These are phyloP conservation scores for Oncorhynchus nerka DNA, from an alignment of 2,113 vertebrate species.

Conservation along the genomic window DNA sequence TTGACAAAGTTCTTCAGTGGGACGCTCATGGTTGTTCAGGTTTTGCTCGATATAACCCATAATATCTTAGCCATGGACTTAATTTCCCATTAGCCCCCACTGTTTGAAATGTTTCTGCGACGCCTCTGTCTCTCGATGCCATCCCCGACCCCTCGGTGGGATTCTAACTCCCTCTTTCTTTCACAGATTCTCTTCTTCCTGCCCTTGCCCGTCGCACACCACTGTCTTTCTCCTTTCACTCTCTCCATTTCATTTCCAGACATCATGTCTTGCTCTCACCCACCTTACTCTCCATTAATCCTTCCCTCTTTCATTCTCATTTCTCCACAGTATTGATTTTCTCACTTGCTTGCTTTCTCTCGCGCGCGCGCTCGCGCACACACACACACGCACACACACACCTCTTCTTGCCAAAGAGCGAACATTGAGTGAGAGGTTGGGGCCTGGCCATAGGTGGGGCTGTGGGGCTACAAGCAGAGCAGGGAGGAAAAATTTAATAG, in stretches of 20 bases:
- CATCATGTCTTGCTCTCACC: slow-evolving; percentile 28
- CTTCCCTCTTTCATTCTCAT: background rate
- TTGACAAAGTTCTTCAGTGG: slow-evolving; percentile 26
- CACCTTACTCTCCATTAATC: slow-evolving; percentile 24
- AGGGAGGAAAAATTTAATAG: slow-evolving; percentile 34
- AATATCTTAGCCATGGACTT: slow-evolving; percentile 36
- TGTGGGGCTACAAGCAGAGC: slow-evolving; percentile 4
- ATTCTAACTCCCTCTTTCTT: background rate
- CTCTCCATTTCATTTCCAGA: slow-evolving; percentile 14
- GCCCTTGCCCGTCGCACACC: no score
- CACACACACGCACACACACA: slow-evolving; percentile 7
- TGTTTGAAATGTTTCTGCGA: slow-evolving; percentile 29
- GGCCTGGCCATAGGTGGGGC: slow-evolving; percentile 12
- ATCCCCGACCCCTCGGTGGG: slow-evolving; percentile 12
- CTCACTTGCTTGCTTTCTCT: slow-evolving; percentile 42
- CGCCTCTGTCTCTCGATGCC: slow-evolving; percentile 34
- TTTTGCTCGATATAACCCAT: slow-evolving; percentile 39
- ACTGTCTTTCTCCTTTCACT: background rate
- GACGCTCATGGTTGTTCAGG: slow-evolving; percentile 47
- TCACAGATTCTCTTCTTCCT: background rate
- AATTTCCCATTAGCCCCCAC: slow-evolving; percentile 42
- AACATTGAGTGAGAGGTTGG: background rate
- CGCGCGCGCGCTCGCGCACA: background rate
- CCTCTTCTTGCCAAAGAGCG: slow-evolving; percentile 11
- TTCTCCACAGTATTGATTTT: background rate